phyloP scores from a whole-genome alignment of 2,113 vertebrate genomes.

The Aptenodytes forsteri region DNA sequence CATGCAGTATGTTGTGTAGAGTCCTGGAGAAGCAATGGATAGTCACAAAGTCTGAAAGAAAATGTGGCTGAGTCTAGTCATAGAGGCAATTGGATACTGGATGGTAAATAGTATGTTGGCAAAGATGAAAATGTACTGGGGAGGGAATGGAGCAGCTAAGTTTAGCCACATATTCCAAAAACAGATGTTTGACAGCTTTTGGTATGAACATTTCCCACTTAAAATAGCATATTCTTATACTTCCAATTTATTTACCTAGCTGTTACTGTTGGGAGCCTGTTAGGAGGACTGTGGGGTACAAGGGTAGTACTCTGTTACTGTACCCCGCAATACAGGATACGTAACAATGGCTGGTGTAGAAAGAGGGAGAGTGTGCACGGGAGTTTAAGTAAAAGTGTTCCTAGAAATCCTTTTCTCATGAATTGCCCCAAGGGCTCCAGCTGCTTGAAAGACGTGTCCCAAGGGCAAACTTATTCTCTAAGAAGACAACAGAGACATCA shows the following conservation, averaged over 20 bases:
- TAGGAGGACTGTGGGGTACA: accelerated
- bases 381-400: neutral
- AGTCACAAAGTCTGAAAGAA: neutral
- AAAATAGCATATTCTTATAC: neutral
- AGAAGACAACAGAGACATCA: neutral
- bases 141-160: too few species aligned
- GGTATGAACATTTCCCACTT: accelerated
- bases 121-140: neutral
- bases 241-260: neutral
- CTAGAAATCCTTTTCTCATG: neutral
- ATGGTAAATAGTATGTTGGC: neutral
- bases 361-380: accelerated
- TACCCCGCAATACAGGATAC: too few species aligned
- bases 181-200: neutral
- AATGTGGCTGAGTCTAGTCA: neutral
- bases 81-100: neutral
- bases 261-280: neutral
- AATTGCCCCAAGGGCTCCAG: neutral
- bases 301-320: neutral
- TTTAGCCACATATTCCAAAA: neutral
- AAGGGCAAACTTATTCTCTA: neutral
- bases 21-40: neutral
- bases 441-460: neutral
- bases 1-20: accelerated
- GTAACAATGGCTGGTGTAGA: neutral